Conservation (phyloP, 2,888 invertebrate species). For the Dioctria rufipes region DNA sequence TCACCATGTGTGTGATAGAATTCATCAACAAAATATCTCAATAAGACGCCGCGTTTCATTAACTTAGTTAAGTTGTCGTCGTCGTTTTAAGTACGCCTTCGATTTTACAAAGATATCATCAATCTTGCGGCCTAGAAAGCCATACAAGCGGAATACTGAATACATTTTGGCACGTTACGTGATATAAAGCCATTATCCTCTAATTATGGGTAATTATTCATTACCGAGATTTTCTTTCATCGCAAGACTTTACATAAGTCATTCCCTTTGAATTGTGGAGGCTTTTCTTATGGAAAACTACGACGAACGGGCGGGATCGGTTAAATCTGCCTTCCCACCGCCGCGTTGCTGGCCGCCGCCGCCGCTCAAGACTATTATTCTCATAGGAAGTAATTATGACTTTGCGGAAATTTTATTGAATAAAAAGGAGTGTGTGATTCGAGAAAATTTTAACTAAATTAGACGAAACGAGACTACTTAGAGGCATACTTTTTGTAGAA, state of each 20-base stretch:
- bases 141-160: conserved; percentile 28
- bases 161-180: conserved; percentile 54
- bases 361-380: neutral
- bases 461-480: neutral
- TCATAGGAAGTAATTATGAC: conserved; percentile 27
- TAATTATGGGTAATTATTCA: conserved; percentile 57
- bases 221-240: conserved; percentile 50
- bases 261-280: neutral
- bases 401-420: conserved; percentile 15
- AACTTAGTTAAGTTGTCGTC: neutral
- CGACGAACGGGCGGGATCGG: neutral
- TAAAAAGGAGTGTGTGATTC: neutral
- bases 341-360: too few species aligned
- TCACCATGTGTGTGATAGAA: too few species aligned
- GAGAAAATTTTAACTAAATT: neutral
- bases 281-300: neutral
- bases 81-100: neutral
- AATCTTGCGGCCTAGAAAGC: conserved; percentile 6
- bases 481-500: too few species aligned
- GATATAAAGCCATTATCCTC: conserved; percentile 57
- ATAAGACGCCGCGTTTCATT: too few species aligned
- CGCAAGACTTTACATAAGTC: conserved; percentile 9
- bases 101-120: neutral
- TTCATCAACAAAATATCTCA: too few species aligned
- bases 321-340: conserved; percentile 12